Percentiles rank a stretch among this genome's conserved stretches.
These are phyloP conservation scores for Caenorhabditis brenneri DNA, from an alignment of 1,140 invertebrate genomes.

Conservation along the genomic window DNA sequence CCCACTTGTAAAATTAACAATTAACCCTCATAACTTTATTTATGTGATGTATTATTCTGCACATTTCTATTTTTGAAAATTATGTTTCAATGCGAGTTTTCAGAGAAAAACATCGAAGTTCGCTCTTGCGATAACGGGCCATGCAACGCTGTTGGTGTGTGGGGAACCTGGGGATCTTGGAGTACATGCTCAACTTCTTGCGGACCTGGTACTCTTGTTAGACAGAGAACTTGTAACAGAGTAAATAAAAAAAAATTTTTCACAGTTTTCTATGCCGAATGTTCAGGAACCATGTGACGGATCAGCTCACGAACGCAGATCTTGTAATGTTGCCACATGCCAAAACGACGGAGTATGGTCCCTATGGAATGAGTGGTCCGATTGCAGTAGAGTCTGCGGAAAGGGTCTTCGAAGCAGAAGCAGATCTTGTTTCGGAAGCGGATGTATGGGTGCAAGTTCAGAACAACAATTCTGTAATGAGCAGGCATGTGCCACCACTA, in stretches of 20 bases:
- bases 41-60: background rate
- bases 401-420: conserved; percentile 73
- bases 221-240: conserved; percentile 57
- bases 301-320: conserved; percentile 65
- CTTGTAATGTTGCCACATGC: conserved; percentile 66
- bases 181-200: conserved; percentile 58
- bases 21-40: background rate
- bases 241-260: background rate
- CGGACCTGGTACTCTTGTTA: conserved; percentile 60
- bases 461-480: conserved; percentile 70
- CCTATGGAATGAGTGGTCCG: conserved; percentile 73
- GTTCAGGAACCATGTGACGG: conserved; percentile 67
- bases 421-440: conserved; percentile 67
- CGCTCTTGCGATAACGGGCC: conserved; percentile 65
- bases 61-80: background rate
- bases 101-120: conserved; percentile 69
- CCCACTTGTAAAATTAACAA: background rate
- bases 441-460: conserved; percentile 58
- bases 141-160: conserved; percentile 58
- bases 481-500: conserved; percentile 60
- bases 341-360: conserved; percentile 56
- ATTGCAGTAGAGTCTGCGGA: conserved; percentile 76
- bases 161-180: conserved; percentile 63
- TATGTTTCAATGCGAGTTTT: background rate
- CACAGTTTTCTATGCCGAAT: background rate